Evolutionary conservation across 2,113 vertebrate genomes (phyloP), one percentile per base, ranked within the genome.

Genomic region (human): DNA sequence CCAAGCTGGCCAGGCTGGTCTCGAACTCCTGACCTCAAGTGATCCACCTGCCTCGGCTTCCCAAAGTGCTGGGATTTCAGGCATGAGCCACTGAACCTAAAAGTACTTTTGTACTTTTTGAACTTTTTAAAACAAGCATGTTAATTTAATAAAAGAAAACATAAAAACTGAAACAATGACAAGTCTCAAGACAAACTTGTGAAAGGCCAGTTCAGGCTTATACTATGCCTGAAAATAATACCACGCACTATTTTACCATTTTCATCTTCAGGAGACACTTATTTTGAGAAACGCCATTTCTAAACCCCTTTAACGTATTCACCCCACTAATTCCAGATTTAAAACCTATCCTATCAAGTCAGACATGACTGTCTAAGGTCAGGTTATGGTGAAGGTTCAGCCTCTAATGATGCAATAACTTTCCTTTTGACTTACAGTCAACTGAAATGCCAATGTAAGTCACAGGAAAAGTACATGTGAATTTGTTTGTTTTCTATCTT

Each of bases 111-210:
- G 40, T 90, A 50, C 52, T 68, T 97, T 95, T 43, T 59, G 20
- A 92, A 82, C 90, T 73, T 38, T 89, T 64, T 22, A 30, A 79
- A 87, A 83, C 5, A 83, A 76, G 23, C 22, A 70, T 35, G 35
- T 40, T 73, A 59, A 32, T 95, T 86, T 48, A 96, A 89, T 89
- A 59, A 92, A 87, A 83, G 23, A 93, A 96, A 86, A 40, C 35
- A 83, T 50, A 87, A 89, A 96, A 94, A 75, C 27, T 50, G 57
- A 91, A 83, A 89, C 45, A 90, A 84, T 85, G n/a, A 78, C 45
- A 91, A 75, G 66, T 75, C 8, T 84, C 45, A 80, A 93, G 27
- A 93, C 50, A 94, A 84, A 89, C 45, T 64, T 90, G 22, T 92
- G 13, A 94, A 94, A 90, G 27, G 9, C 10, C n/a, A 93, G 59